A percentile compares a stretch with the other conserved stretches of the same genome.
Conservation (phyloP, 2,797 vertebrate species). For the Hapalemur alaotrensis region DNA sequence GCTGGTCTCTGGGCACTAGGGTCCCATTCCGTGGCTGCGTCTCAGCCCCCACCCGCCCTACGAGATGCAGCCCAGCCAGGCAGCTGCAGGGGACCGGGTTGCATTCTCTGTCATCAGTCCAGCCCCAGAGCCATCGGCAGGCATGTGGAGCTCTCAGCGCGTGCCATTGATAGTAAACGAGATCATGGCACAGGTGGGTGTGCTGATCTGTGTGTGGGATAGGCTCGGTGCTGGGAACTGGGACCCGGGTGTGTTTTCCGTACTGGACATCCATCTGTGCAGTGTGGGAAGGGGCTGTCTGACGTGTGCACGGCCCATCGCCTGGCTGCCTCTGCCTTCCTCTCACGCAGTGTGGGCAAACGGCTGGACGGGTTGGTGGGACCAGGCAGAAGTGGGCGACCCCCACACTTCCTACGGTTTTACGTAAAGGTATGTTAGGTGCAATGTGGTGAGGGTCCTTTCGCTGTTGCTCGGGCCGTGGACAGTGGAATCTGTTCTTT, state of each 20-base stretch:
- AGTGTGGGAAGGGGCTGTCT: background rate
- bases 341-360: background rate
- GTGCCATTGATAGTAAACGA: background rate
- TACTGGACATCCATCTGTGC: fast-evolving
- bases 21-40: fast-evolving
- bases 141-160: background rate
- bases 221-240: too few relatives aligned
- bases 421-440: background rate
- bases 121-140: fast-evolving
- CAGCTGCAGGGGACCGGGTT: background rate
- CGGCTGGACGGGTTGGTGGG: background rate
- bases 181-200: fast-evolving
- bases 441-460: background rate
- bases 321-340: background rate
- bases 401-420: fast-evolving
- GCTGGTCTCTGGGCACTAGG: too few relatives aligned
- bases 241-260: fast-evolving
- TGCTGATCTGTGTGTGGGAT: fast-evolving
- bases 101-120: fast-evolving
- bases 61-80: too few relatives aligned
- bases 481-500: background rate
- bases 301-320: background rate
- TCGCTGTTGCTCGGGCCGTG: fast-evolving
- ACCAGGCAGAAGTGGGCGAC: fast-evolving
- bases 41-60: background rate